These are phyloP conservation scores for Geophilus truncorum DNA, from an alignment of 2,888 invertebrate genomes.

Conservation along the genomic window DNA sequence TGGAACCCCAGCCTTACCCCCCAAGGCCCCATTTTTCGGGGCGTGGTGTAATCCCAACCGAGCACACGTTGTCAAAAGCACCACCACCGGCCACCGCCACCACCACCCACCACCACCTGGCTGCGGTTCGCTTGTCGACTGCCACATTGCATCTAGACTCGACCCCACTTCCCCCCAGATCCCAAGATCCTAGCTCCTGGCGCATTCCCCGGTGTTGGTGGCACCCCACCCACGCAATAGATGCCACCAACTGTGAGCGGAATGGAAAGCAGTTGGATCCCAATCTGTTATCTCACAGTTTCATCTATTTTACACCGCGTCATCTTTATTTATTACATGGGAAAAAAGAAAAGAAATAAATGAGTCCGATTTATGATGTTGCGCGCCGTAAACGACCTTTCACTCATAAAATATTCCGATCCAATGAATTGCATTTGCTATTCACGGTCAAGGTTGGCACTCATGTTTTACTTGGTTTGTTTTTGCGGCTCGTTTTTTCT, in stretches of 20 bases:
- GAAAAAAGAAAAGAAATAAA: neutral
- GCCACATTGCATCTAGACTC: neutral
- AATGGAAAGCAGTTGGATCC: conserved; percentile 1
- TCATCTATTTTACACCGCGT: neutral
- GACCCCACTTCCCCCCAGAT: neutral
- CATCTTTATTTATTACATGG: neutral
- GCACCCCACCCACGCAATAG: conserved; percentile 13
- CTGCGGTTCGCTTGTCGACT: neutral
- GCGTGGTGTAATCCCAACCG: neutral
- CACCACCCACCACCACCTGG: neutral
- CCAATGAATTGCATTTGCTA: neutral
- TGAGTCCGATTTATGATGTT: neutral
- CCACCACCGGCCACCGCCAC: neutral
- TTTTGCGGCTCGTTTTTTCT: neutral
- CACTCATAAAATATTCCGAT: neutral
- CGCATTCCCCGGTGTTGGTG: conserved; percentile 1
- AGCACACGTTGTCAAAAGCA: neutral
- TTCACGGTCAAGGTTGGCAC: neutral
- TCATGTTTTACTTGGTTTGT: neutral
- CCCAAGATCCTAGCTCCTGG: neutral
- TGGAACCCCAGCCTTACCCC: neutral
- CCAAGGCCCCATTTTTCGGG: neutral
- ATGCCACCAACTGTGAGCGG: neutral
- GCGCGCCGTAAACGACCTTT: neutral
- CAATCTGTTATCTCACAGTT: conserved; percentile 2